Evolutionary conservation across 2,113 vertebrate species (phyloP), one percentile per base, ranked within the genome.

Genomic region (Nycticorax nycticorax): DNA sequence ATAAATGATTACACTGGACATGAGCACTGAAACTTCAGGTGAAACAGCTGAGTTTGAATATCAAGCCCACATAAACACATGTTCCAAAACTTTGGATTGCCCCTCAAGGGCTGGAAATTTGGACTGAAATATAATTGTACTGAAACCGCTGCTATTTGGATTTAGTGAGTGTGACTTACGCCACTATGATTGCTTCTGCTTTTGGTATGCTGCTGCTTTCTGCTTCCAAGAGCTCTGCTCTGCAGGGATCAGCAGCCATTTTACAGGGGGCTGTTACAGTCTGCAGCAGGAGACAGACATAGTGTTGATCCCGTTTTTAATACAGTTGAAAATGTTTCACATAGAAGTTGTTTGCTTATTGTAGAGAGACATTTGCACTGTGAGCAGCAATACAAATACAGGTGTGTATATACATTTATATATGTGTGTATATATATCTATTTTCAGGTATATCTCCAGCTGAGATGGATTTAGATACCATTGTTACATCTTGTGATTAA

Each of bases 141-240:
- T 41, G 47, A 67, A 81, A 79, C 20, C 55, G 39, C 13, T 60
- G n/a, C 17, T 85, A 10, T 73, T 60, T 48, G 35, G 12, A 75
- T 75, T 75, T 56, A 72, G 26, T 0, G 0, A 39, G 9, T 12
- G 27, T 79, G 81, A 64, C 57, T 59, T 56, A 32, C 0, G 6
- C 16, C 23, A 14, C 28, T 77, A 11, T 21, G 39, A 68, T n/a
- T 85, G 11, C 62, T 84, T 45, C n/a, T 72, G 9, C 27, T 59
- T 78, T 74, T 68, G 43, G 35, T 35, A 26, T 32, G 22, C 21
- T 48, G 33, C 43, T 87, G 33, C 24, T 53, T 84, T 74, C 86
- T 75, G 32, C 24, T 32, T 74, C 62, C 28, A 43, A 85, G 35
- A 82, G 17, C 8, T 73, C 48, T 68, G 35, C 60, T 92, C 14